These are phyloP conservation scores for Hydroisotoma schaefferi DNA, from an alignment of 2,888 invertebrate genomes.

Conservation along the genomic window DNA sequence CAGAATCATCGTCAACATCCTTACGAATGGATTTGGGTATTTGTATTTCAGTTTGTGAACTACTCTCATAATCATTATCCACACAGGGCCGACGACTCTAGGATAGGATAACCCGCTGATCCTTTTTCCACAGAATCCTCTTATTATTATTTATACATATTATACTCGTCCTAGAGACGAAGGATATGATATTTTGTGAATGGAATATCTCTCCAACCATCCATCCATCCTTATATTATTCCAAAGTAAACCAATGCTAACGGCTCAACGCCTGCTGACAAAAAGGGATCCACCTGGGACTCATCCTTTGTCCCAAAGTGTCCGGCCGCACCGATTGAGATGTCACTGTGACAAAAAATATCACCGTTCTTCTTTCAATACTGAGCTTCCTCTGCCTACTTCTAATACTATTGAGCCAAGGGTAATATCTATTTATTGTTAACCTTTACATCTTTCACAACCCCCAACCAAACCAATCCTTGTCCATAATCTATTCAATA, in stretches of 20 bases:
- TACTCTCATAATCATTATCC: neutral
- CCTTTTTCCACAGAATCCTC: slow-evolving; percentile 13
- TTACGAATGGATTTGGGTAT: slow-evolving; percentile 3
- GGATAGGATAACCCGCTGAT: slow-evolving; percentile 3
- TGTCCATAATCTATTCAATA: slow-evolving; percentile 19
- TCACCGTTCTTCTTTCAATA: slow-evolving; percentile 22
- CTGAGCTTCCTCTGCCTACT: too few relatives aligned
- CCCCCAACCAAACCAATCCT: slow-evolving; percentile 12
- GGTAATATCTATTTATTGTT: slow-evolving; percentile 14
- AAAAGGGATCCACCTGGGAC: slow-evolving; percentile 47
- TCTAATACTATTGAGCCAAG: neutral
- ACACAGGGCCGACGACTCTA: neutral
- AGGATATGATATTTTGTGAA: slow-evolving; percentile 11
- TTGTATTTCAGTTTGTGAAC: slow-evolving; percentile 5
- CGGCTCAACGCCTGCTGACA: slow-evolving; percentile 48
- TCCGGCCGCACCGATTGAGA: slow-evolving; percentile 47
- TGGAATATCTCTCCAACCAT: slow-evolving; percentile 4
- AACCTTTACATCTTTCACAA: too few relatives aligned
- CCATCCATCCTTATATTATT: slow-evolving; percentile 10
- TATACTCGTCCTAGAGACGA: neutral
- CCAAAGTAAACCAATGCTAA: slow-evolving; percentile 27
- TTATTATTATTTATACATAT: slow-evolving; percentile 3
- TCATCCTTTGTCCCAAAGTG: slow-evolving; percentile 49
- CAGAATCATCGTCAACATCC: too few relatives aligned
- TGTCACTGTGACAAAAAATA: slow-evolving; percentile 46